Conservation (phyloP, 2,113 vertebrate species). For the Scomber japonicus region DNA sequence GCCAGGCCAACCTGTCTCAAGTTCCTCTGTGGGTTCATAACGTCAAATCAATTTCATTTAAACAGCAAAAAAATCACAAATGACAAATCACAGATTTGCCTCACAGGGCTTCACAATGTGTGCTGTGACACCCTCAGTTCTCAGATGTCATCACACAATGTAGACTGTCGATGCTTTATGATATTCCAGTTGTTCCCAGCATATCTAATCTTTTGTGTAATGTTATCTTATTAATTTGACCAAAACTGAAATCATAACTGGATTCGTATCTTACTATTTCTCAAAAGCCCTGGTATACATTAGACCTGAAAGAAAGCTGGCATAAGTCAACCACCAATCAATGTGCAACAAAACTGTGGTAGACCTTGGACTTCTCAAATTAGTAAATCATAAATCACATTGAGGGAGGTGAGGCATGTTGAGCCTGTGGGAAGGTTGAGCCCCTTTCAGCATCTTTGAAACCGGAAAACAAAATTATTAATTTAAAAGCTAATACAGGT, state of each 20-base stretch:
- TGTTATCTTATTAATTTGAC: neutral
- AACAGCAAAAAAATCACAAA: too few species aligned
- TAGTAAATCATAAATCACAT: conserved; percentile 73
- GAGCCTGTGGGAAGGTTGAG: conserved; percentile 76
- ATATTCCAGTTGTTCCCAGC: neutral
- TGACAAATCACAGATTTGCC: conserved; percentile 12
- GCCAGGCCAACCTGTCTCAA: neutral
- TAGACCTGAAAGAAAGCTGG: neutral
- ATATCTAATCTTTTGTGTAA: neutral
- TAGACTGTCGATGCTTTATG: too few species aligned
- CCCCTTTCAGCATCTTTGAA: conserved; percentile 60
- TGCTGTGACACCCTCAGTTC: too few species aligned
- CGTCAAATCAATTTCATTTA: too few species aligned
- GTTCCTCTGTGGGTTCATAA: too few species aligned
- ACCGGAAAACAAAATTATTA: conserved; percentile 65
- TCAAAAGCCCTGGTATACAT: neutral
- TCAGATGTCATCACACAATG: too few species aligned
- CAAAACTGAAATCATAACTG: neutral
- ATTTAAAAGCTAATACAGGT: conserved; percentile 67
- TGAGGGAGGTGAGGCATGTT: conserved; percentile 41
- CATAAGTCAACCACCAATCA: conserved; percentile 12
- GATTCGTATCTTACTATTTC: neutral
- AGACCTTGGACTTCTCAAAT: conserved; percentile 65
- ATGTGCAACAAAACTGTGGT: neutral
- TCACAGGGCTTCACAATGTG: neutral